Evolutionary conservation across 2,113 vertebrate genomes (phyloP), one percentile per base, ranked within the genome.

Genomic region (Campylomormyrus numenius): DNA sequence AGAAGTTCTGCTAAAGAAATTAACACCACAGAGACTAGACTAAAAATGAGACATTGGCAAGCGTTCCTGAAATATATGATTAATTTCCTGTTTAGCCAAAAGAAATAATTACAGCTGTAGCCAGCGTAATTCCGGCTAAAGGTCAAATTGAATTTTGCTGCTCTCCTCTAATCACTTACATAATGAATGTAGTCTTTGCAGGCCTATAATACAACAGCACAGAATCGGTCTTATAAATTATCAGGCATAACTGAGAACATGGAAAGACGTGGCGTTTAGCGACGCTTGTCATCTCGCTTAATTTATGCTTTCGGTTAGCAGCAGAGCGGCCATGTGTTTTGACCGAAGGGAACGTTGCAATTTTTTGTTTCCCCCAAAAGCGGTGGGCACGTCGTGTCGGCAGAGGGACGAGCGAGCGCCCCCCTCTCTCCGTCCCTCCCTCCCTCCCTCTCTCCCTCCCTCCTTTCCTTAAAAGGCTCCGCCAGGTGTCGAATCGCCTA

Each of bases 131-230:
- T 97, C 95, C 96, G 62, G 95, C 95, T 97, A 96, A 97, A 97
- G 96, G 96, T 95, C 95, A 95, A 96, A 96, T 96, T 95, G 95
- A 96, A 96, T 96, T 66, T 96, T 97, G 95, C 96, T 96, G 96
- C 95, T 96, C 96, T 95, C 95, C 96, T 97, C 95, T 95, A 95
- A 96, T 96, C 96, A 96, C 96, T 97, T 96, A 96, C 94, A 95
- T 97, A 97, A 97, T 97, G 96, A 97, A 96, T 97, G 96, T 96
- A 96, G 95, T 96, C 96, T 96, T 96, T 96, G 96, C 96, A 97
- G 19, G 80, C 35, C 96, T 96, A 97, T 97, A 97, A 97, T 97
- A 96, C 95, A 96, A 96, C 96, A 96, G 96, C 96, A 96, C 95
- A 95, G 94, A 96, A 96, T 97, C 95, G 96, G 96, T 13, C 49